Conservation (phyloP, 2,888 invertebrate species). For the Macrosiphum euphorbiae region DNA sequence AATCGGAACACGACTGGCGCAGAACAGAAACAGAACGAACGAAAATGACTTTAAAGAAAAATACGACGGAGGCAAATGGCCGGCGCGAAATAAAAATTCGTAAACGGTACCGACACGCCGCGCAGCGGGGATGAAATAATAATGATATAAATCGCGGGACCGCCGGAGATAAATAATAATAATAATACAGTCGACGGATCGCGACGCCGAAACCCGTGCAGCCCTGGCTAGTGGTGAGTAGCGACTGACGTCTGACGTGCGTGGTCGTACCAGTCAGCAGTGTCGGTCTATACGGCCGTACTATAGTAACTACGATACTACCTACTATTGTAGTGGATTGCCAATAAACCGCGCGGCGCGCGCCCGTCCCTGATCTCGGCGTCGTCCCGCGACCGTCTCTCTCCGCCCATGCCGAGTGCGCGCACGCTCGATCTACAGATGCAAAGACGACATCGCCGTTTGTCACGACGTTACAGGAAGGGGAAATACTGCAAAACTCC, state of each 20-base stretch:
- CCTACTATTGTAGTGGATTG: not conserved
- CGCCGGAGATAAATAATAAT: not conserved
- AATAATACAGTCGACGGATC: not conserved
- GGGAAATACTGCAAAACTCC: not conserved
- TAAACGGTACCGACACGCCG: not conserved
- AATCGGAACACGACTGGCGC: not conserved
- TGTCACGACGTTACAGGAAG: not conserved
- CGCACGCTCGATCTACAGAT: not conserved
- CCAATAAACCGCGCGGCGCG: not conserved
- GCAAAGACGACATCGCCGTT: not conserved
- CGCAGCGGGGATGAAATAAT: too few species aligned
- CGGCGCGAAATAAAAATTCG: not conserved
- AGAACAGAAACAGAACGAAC: not conserved
- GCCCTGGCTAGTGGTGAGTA: not conserved
- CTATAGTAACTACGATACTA: not conserved
- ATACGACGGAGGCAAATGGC: not conserved
- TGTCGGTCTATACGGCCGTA: not conserved
- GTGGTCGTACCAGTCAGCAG: not conserved
- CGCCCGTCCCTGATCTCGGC: not conserved
- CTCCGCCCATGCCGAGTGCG: not conserved
- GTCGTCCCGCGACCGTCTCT: not conserved
- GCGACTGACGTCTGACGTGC: not conserved
- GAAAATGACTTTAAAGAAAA: not conserved
- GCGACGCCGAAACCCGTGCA: not conserved
- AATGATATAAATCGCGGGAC: too few species aligned